These are phyloP conservation scores for Solenopsis invicta DNA, from an alignment of 1,140 invertebrate genomes.

Conservation along the genomic window DNA sequence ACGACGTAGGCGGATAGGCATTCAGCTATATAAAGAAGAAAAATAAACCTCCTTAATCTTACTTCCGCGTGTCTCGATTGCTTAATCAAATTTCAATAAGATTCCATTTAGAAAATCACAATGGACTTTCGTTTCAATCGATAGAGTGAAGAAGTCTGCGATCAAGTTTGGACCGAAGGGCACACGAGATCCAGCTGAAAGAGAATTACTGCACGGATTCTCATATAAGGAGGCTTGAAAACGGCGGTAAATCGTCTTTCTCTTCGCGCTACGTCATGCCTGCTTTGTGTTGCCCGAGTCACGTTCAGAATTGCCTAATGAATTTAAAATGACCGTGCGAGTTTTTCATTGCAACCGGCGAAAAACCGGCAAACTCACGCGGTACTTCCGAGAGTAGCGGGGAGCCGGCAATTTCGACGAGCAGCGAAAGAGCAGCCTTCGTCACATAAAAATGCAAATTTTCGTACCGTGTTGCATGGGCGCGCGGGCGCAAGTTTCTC, in stretches of 20 bases:
- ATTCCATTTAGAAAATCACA: slow-evolving; percentile 17
- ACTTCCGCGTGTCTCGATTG: not conserved
- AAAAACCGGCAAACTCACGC: slow-evolving; percentile 8
- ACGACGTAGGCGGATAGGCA: not conserved
- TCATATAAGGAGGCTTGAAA: slow-evolving; percentile 66
- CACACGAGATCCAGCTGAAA: slow-evolving; percentile 8
- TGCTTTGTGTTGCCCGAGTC: slow-evolving; percentile 71
- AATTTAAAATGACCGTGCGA: slow-evolving; percentile 80
- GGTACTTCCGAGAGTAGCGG: slow-evolving; percentile 45
- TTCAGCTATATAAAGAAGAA: not conserved
- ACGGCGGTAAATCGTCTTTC: slow-evolving; percentile 73
- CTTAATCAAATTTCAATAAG: slow-evolving; percentile 25
- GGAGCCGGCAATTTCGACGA: slow-evolving; percentile 55
- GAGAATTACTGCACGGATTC: slow-evolving; percentile 37
- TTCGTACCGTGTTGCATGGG: slow-evolving; percentile 46
- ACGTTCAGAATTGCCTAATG: slow-evolving; percentile 79
- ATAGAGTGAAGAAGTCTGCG: slow-evolving; percentile 8
- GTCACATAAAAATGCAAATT: slow-evolving; percentile 79
- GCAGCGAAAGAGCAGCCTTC: slow-evolving; percentile 27
- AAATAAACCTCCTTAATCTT: not conserved
- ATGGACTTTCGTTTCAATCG: slow-evolving; percentile 25
- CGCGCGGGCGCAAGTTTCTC: slow-evolving; percentile 51
- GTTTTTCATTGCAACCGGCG: slow-evolving; percentile 69
- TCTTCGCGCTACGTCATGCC: slow-evolving; percentile 69
- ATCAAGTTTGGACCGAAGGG: slow-evolving; percentile 3